phyloP scores from a whole-genome alignment of 2,113 vertebrate species.

The Daphoenositta chrysoptera region DNA sequence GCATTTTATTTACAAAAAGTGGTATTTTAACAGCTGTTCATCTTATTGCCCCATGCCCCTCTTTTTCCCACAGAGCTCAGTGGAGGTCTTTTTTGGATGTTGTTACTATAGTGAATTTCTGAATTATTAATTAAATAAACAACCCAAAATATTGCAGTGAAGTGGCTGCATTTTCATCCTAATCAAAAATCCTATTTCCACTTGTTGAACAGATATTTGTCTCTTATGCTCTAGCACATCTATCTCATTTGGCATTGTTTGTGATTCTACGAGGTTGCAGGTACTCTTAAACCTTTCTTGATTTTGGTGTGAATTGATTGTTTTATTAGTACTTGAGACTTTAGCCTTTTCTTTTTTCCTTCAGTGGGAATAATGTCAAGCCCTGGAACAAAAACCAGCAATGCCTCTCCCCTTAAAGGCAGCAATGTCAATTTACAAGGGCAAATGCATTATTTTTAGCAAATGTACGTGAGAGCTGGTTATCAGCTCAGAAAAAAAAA shows the following conservation, averaged over 20 bases:
- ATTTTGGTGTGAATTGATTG: background rate
- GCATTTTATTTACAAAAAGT: background rate
- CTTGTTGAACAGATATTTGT: background rate
- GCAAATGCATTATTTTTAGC: background rate
- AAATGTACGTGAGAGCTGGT: background rate
- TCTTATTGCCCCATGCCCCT: background rate
- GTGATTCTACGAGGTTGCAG: background rate
- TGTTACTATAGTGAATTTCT: background rate
- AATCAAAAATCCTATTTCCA: background rate
- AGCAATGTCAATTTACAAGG: background rate
- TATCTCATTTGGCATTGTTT: background rate
- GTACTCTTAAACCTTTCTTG: background rate
- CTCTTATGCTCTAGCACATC: background rate
- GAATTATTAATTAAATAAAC: background rate
- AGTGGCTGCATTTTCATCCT: background rate
- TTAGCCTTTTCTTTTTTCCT: background rate
- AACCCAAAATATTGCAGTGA: background rate
- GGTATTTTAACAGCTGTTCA: background rate
- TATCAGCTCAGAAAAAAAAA: background rate
- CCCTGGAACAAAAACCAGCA: background rate
- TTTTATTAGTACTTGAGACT: background rate
- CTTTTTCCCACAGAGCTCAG: background rate
- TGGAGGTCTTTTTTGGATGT: background rate
- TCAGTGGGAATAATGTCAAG: background rate
- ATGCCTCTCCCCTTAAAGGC: background rate